Evolutionary conservation across 2,888 invertebrate genomes (phyloP), one percentile per base, ranked within the genome.

Genomic region (Apeira syringaria): DNA sequence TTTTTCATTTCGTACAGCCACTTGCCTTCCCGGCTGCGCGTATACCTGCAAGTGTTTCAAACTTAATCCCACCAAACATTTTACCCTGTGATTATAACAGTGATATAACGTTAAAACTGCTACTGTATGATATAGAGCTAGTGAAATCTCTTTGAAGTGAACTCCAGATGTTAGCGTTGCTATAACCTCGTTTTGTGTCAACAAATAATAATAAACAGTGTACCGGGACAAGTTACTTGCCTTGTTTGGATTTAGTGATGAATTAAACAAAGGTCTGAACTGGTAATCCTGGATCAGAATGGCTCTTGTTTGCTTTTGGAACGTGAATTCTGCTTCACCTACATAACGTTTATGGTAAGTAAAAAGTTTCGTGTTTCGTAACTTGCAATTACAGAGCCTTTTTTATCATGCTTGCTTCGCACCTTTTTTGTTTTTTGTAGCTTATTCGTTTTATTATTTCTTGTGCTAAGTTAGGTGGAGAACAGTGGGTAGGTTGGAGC

Each of bases 341-440:
- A 87, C 85, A 75, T 86, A 76, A 64, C 87, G 56, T 88, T 79
- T 87, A 88, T 79, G 89, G 89, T 88, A 86, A 86, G 88, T 68
- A 73, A 80, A 80, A 80, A 82, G 74, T 81, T 82, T 83, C 82
- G 67, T 74, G 80, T 82, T 80, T 85, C 83, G 84, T 85, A 84
- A 85, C 73, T 64, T 60, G 53, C 64, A 64, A 67, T 64, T 77
- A 80, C 70, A 47, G 54, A 20, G 7, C 55, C 52, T 65, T 68
- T 64, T 59, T 33, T 32, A 34, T 51, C 53, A 43, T 33, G 56
- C 50, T 48, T 56, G 56, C 46, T 51, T 53, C 58, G 63, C 61
- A 55, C 50, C 53, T 64, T 66, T 68, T 65, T 59, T 54, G 48
- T 51, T 60, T 59, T 24, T 8, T 24, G 10, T 33, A 8, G 9